These are phyloP conservation scores for Chanos chanos DNA, from an alignment of 2,797 vertebrate species.

Conservation along the genomic window DNA sequence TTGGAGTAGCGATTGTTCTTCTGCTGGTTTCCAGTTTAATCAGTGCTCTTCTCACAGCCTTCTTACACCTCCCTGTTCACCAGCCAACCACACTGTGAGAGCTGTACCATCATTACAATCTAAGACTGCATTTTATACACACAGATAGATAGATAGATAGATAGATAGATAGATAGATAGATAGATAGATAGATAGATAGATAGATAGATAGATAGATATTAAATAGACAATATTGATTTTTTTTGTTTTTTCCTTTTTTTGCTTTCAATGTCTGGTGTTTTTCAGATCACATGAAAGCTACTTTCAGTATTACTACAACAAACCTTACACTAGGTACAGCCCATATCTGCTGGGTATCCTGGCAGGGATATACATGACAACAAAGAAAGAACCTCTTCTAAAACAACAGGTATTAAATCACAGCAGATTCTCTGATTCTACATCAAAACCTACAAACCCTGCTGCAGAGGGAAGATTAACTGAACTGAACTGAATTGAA, in stretches of 20 bases:
- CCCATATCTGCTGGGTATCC: conserved; percentile 79
- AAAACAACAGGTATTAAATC: conserved; percentile 66
- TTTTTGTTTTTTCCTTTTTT: background rate
- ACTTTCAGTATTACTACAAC: conserved; percentile 76
- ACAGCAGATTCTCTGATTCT: background rate
- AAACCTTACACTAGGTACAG: conserved; percentile 83
- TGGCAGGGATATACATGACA: conserved; percentile 72
- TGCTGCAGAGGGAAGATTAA: too few species aligned
- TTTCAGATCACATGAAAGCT: conserved; percentile 61
- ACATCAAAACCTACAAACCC: background rate
- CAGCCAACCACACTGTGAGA: conserved; percentile 73
- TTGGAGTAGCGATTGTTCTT: conserved; percentile 58
- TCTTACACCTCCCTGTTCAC: conserved; percentile 71
- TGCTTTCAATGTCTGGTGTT: background rate
- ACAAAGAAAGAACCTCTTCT: conserved; percentile 64
- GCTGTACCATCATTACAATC: background rate
- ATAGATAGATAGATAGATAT: too few species aligned
- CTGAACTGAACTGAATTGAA: too few species aligned
- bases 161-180: too few species aligned
- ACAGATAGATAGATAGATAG: background rate
- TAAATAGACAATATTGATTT: background rate
- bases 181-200: too few species aligned
- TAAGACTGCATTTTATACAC: background rate
- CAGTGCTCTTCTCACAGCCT: conserved; percentile 68
- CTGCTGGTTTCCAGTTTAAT: conserved; percentile 61